phyloP scores from a whole-genome alignment of 2,113 vertebrate genomes.

The Rhinoderma darwinii region DNA sequence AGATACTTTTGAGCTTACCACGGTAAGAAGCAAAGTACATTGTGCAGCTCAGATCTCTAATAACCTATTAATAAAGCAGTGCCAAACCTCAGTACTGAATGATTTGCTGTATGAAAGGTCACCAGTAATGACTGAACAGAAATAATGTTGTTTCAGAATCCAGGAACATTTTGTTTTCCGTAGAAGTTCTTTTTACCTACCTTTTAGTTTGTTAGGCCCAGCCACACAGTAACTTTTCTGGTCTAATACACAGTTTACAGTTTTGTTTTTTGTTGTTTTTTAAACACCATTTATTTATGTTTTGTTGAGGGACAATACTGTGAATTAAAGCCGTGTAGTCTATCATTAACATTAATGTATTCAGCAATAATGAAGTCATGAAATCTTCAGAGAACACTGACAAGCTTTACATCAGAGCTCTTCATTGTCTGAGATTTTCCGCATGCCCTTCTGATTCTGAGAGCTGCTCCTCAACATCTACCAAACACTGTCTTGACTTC shows the following conservation, averaged over 20 bases:
- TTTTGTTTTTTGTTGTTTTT: too few species aligned
- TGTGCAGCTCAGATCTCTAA: constrained; percentile 28
- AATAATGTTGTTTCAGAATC: constrained; percentile 29
- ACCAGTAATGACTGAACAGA: constrained; percentile 37
- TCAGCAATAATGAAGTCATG: not conserved
- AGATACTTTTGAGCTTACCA: constrained; percentile 18
- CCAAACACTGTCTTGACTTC: too few species aligned
- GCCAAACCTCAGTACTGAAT: constrained; percentile 41
- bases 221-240: not conserved
- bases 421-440: not conserved
- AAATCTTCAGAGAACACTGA: too few species aligned
- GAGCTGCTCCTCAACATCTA: too few species aligned
- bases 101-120: constrained; percentile 41
- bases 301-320: not conserved
- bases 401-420: not conserved
- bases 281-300: not conserved
- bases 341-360: not conserved
- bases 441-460: too few species aligned
- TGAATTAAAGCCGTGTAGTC: not conserved
- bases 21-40: not conserved
- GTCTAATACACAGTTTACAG: not conserved
- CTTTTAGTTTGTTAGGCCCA: not conserved
- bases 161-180: constrained; percentile 51
- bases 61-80: constrained; percentile 45
- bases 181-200: constrained; percentile 10